Evolutionary conservation across 2,113 vertebrate genomes (phyloP).

Genomic region (Leptodactylus fuscus): DNA sequence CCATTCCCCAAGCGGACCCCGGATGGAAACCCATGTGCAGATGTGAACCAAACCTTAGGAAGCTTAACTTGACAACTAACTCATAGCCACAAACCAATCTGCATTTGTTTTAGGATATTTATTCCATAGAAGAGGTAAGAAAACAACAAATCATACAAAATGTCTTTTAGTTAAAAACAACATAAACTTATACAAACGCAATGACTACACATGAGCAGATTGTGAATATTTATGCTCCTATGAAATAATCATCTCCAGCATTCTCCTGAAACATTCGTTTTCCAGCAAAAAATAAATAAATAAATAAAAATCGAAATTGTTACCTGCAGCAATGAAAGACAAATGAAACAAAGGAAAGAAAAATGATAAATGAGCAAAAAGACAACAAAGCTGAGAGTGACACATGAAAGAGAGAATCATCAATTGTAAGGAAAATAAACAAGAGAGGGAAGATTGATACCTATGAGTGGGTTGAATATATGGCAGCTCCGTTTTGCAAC

Average conservation of each 20-base stretch:
- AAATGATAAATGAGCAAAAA: background rate
- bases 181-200: background rate
- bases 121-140: background rate
- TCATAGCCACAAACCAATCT: too few relatives aligned
- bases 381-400: background rate
- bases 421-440: constrained; percentile 14
- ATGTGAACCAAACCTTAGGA: too few relatives aligned
- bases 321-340: constrained; percentile 5
- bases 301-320: background rate
- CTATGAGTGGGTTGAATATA: constrained; percentile 12
- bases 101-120: background rate
- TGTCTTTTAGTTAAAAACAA: background rate
- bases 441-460: constrained; percentile 33
- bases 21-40: too few relatives aligned
- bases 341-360: constrained; percentile 6
- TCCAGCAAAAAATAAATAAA: background rate
- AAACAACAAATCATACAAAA: too few relatives aligned
- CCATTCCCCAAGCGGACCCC: too few relatives aligned
- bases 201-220: background rate
- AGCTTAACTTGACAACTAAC: too few relatives aligned
- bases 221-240: background rate
- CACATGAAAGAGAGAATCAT: constrained; percentile 19
- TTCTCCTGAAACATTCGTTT: background rate
- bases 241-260: background rate
- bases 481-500: background rate